Percentiles rank a stretch among this genome's conserved stretches.
phyloP scores from a whole-genome alignment of 2,888 invertebrate species.

The Pollenia angustigena region DNA sequence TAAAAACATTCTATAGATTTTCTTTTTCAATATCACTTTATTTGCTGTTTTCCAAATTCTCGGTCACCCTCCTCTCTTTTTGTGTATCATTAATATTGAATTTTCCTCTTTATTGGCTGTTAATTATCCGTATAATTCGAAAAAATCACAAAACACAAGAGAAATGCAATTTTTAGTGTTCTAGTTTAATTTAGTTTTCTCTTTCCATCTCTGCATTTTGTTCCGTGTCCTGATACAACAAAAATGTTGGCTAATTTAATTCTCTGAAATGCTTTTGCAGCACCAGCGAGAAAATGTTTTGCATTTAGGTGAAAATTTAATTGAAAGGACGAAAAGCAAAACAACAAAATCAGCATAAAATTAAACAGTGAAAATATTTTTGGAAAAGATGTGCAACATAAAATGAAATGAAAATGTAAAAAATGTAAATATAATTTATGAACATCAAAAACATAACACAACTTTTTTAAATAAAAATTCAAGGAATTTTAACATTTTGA shows the following conservation, averaged over 20 bases:
- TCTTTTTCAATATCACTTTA: neutral
- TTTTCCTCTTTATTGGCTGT: slow-evolving; percentile 57
- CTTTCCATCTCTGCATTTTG: neutral
- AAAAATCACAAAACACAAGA: slow-evolving; percentile 56
- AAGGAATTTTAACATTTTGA: neutral
- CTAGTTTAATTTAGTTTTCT: slow-evolving; percentile 12
- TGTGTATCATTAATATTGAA: slow-evolving; percentile 15
- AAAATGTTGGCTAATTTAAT: slow-evolving; percentile 57
- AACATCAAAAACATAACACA: neutral
- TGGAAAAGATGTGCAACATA: slow-evolving; percentile 2
- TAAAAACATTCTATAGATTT: no score
- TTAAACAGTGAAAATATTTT: slow-evolving; percentile 27
- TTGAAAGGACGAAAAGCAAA: slow-evolving; percentile 22
- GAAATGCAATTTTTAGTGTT: slow-evolving; percentile 31
- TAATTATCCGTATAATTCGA: slow-evolving; percentile 55
- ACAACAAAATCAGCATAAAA: slow-evolving; percentile 55
- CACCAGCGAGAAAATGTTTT: slow-evolving; percentile 9
- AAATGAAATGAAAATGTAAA: slow-evolving; percentile 31
- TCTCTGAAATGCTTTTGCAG: slow-evolving; percentile 37
- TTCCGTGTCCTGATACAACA: slow-evolving; percentile 11
- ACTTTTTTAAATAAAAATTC: neutral
- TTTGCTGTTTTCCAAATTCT: neutral
- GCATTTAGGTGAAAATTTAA: slow-evolving; percentile 23
- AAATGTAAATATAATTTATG: slow-evolving; percentile 27
- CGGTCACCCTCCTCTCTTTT: neutral